Evolutionary conservation across 2,888 invertebrate species (phyloP), one percentile per base, ranked within the genome.

Genomic region (Andrena flavipes): DNA sequence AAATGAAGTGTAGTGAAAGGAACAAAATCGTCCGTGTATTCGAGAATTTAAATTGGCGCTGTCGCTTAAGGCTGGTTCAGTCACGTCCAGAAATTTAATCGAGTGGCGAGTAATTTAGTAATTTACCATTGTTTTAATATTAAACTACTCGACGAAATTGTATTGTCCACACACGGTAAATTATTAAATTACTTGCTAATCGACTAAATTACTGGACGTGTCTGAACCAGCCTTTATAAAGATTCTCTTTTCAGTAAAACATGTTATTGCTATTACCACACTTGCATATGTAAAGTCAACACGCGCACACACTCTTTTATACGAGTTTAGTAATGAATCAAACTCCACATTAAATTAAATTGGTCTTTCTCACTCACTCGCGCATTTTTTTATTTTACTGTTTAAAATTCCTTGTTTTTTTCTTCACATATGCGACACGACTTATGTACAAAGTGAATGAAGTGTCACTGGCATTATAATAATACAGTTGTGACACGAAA

Each of bases 241-340:
- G 3, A 42, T 42, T 42, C 42, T 42, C 4, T 16, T 16, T 42
- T 42, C 5, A 42, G 13, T 42, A 16, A 42, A 42, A 42, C 16
- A 16, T 42, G 71, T 62, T 78, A 78, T 78, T 67, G 20, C 63
- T 67, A 8, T 54, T 67, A 62, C 3, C 29, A 54, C 6, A 49
- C 54, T 10, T 62, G 42, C 20, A 7, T 35, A 5, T 59, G 33
- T 42, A 30, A 62, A 29, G 0, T 26, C 30, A 16, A 13, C 20
- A 20, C 10, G n/a, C 20, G 56, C 20, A 20, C 35, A 16, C 51
- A 35, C 35, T 48, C 10, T 16, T 51, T 42, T 48, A 30, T 23
- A 42, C 16, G 2, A 10, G 16, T 49, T 64, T 65, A n/a, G 16
- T 20, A 49, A n/a, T 2, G 8, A 63, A 48, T 26, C 35, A n/a